These are phyloP conservation scores for Limanda limanda DNA, from an alignment of 2,113 vertebrate genomes.

Conservation along the genomic window DNA sequence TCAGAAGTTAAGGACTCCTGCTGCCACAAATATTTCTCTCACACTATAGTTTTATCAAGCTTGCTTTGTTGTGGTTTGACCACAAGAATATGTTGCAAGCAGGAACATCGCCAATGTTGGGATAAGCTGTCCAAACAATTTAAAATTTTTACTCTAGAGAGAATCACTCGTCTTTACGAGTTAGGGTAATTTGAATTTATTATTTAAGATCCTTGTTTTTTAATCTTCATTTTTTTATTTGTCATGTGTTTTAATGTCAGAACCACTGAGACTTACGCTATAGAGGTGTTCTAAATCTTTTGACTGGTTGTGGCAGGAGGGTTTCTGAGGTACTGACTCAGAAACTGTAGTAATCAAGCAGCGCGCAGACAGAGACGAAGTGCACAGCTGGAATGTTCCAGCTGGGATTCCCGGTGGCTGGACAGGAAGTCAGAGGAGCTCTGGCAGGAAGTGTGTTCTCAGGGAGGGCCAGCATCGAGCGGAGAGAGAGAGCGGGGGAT, in stretches of 20 bases:
- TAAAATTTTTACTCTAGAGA: too few relatives aligned
- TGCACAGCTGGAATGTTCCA: conserved; percentile 79
- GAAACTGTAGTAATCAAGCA: conserved; percentile 33
- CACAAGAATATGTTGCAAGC: too few relatives aligned
- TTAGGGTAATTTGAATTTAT: too few relatives aligned
- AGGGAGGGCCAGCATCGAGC: conserved; percentile 68
- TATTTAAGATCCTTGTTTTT: too few relatives aligned
- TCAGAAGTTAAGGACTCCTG: too few relatives aligned
- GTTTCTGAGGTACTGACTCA: conserved; percentile 18
- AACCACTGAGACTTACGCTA: neutral
- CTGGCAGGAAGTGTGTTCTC: conserved; percentile 80
- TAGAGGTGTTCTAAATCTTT: neutral
- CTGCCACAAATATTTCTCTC: too few relatives aligned
- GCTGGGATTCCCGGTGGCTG: conserved; percentile 79
- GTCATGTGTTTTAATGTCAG: neutral
- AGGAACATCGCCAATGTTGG: too few relatives aligned
- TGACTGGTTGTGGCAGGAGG: neutral
- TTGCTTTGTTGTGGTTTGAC: too few relatives aligned
- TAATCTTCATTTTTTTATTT: too few relatives aligned
- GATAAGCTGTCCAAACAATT: too few relatives aligned
- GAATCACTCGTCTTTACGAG: too few relatives aligned
- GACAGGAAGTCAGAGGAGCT: conserved; percentile 80
- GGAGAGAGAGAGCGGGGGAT: conserved; percentile 55
- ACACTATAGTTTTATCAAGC: too few relatives aligned
- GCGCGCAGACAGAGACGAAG: conserved; percentile 30